Conservation (phyloP, 2,888 invertebrate species). For the Hecatera dysodea region DNA sequence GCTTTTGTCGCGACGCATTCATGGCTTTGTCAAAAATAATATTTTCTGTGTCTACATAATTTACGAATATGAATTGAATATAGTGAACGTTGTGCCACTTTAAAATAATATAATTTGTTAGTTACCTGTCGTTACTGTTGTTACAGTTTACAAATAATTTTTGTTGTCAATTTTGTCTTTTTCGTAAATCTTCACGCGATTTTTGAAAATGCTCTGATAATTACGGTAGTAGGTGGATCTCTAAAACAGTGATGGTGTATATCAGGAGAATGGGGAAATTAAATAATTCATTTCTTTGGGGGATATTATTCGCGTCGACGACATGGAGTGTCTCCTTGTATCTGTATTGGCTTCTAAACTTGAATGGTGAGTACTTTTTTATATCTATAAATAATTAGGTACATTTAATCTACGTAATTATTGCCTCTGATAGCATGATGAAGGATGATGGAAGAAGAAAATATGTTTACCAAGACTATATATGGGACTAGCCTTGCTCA, state of each 20-base stretch:
- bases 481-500: background rate
- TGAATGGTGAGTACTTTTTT: conserved; percentile 81
- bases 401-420: no score
- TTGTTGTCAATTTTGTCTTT: background rate
- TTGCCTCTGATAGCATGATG: no score
- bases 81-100: conserved; percentile 6
- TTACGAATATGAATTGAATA: background rate
- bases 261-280: conserved; percentile 72
- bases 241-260: conserved; percentile 17
- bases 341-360: conserved; percentile 92
- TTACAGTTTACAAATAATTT: background rate
- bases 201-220: conserved; percentile 13
- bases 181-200: conserved; percentile 1
- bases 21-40: background rate
- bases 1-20: background rate
- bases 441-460: background rate
- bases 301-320: conserved; percentile 93
- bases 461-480: background rate
- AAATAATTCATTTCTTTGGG: conserved; percentile 93
- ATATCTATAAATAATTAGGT: no score
- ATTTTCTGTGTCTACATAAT: background rate
- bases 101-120: background rate
- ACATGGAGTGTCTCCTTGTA: conserved; percentile 94
- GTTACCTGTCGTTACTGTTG: background rate
- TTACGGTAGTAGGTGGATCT: background rate